These are phyloP conservation scores for Carcinoscorpius rotundicauda DNA, from an alignment of 1,140 invertebrate genomes.

Conservation along the genomic window DNA sequence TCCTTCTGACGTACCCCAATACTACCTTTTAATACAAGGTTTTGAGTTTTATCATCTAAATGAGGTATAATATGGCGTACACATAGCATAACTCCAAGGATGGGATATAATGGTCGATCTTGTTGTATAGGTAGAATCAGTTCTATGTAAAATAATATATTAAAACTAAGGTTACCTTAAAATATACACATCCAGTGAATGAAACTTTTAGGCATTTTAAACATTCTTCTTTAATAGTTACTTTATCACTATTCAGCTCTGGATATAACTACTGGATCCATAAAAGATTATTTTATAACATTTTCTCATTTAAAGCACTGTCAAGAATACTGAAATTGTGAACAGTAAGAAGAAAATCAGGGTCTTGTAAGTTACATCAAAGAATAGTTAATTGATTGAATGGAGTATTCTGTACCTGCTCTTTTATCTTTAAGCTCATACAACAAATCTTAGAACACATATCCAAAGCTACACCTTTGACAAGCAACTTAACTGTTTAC, in stretches of 20 bases:
- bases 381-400: no score
- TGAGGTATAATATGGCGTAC: conserved; percentile 48
- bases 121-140: conserved; percentile 41
- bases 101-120: conserved; percentile 35
- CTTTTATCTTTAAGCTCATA: no score
- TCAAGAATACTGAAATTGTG: conserved; percentile 7
- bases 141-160: conserved; percentile 30
- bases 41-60: conserved; percentile 25
- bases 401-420: no score
- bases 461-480: no score
- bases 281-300: neutral
- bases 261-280: conserved; percentile 11
- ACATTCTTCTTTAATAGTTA: no score
- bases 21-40: conserved; percentile 32
- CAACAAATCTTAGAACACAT: no score
- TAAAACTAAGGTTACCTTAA: no score
- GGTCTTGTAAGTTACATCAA: no score
- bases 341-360: no score
- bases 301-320: neutral
- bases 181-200: no score
- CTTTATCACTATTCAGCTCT: conserved; percentile 21
- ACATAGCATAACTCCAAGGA: conserved; percentile 52
- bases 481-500: no score
- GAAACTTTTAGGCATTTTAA: no score
- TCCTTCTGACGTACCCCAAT: conserved; percentile 31